Evolutionary conservation across 2,797 vertebrate species (phyloP).

Genomic region (Aeoliscus strigatus): DNA sequence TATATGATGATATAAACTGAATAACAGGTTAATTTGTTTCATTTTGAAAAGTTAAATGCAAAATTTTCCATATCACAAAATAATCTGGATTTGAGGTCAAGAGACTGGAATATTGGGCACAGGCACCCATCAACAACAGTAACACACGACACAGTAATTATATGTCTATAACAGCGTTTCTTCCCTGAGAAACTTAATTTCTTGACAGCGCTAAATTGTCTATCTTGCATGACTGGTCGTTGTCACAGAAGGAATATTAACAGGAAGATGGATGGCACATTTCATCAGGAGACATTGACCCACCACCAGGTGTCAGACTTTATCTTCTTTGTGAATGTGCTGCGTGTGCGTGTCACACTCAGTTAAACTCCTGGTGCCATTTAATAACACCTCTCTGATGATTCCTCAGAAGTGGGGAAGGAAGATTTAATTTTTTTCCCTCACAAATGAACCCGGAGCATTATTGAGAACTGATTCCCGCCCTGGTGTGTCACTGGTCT

Average conservation of each 20-base stretch:
- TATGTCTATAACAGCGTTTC: not conserved
- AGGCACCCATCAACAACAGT: too few species aligned
- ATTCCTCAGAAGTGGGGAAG: slow-evolving; percentile 2
- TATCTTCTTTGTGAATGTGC: slow-evolving; percentile 19
- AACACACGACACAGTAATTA: too few species aligned
- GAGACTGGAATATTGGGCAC: too few species aligned
- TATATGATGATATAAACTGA: too few species aligned
- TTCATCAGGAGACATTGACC: slow-evolving; percentile 1
- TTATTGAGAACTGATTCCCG: not conserved
- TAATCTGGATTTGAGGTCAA: too few species aligned
- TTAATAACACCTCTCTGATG: slow-evolving; percentile 18
- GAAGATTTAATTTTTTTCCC: slow-evolving; percentile 1
- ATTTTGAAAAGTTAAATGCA: too few species aligned
- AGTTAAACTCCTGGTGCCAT: slow-evolving; percentile 3
- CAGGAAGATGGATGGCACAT: too few species aligned
- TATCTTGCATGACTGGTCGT: not conserved
- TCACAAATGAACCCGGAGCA: slow-evolving; percentile 1
- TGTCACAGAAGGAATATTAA: not conserved
- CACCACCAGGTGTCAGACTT: slow-evolving; percentile 74
- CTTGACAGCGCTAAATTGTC: not conserved
- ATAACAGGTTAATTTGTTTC: too few species aligned
- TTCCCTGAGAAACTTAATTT: not conserved
- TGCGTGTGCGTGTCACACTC: slow-evolving; percentile 1
- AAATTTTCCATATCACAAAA: too few species aligned
- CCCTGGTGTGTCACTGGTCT: slow-evolving; percentile 9